Evolutionary conservation across 2,888 invertebrate genomes (phyloP), one percentile per base, ranked within the genome.

Genomic region (Hirtodrosophila alboralis): DNA sequence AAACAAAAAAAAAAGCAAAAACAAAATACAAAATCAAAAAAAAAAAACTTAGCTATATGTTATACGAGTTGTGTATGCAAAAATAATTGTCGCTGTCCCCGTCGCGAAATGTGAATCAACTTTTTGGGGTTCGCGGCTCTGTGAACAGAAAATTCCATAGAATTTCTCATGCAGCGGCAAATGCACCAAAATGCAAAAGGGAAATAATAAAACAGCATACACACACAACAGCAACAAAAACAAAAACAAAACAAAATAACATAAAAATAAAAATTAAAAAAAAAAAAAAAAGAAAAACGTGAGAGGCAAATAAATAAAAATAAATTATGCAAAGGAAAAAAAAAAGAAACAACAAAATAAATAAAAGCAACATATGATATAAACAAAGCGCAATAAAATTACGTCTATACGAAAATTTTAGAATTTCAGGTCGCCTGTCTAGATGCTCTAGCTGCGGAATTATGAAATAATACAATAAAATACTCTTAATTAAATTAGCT

Each of bases 311-410:
- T 63, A 69, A 69, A 69, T 68, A 58, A 64, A 52, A 34, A 34
- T 37, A 44, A 21, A 60, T 44, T 51, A 63, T 59, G 56, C 63
- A 49, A 47, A 44, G 30, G 31, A 13, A 16, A 13, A 21, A 21
- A 40, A 10, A 26, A 34, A 18, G 30, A 31, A 10, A 45, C n/a
- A n/a, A n/a, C n/a, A n/a, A n/a, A n/a, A n/a, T n/a, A n/a, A n/a
- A n/a, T n/a, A n/a, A n/a, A 23, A 62, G 44, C 49, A 45, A 37
- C 52, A 58, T 56, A 23, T 73, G 61, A 49, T 69, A 64, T 70
- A 63, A 76, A 75, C 68, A 76, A 78, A 76, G 64, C 56, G 68
- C 68, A 72, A 75, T 66, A 71, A 76, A 75, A 75, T 54, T 33
- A 34, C 53, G 56, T 38, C 40, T 47, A 31, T 16, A 21, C 44